Percentiles rank a stretch among this genome's conserved stretches.
These are phyloP conservation scores for Drosophila simulans DNA, from an alignment of 1,140 invertebrate genomes.

Conservation along the genomic window DNA sequence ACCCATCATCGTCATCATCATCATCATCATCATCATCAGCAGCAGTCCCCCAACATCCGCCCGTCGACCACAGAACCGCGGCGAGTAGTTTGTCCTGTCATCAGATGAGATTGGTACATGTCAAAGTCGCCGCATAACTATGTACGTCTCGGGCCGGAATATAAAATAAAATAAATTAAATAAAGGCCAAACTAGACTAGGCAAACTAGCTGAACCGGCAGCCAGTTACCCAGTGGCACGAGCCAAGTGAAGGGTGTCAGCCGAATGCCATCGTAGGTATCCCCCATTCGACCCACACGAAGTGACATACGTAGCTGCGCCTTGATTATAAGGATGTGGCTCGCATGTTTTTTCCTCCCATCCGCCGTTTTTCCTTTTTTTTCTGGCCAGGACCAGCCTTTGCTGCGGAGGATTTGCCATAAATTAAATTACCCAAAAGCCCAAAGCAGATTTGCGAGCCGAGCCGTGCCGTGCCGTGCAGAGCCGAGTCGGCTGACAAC, in stretches of 20 bases:
- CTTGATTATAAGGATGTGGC: slow-evolving; percentile 28
- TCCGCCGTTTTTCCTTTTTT: no score
- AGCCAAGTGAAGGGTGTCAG: background rate
- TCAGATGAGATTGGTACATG: slow-evolving; percentile 3
- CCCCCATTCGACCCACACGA: background rate
- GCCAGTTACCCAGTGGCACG: background rate
- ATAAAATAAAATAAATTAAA: slow-evolving; percentile 46
- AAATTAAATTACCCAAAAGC: slow-evolving; percentile 74
- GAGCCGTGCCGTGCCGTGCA: no score
- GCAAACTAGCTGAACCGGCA: background rate
- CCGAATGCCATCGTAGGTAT: background rate
- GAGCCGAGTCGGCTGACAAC: slow-evolving; percentile 31
- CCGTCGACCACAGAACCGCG: background rate
- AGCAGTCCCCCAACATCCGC: background rate
- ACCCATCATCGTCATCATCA: slow-evolving; percentile 13
- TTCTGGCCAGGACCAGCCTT: background rate
- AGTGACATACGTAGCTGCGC: background rate
- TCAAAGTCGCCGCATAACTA: slow-evolving; percentile 2
- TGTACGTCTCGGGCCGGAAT: background rate
- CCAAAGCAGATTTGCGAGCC: slow-evolving; percentile 40
- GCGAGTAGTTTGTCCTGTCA: slow-evolving; percentile 1
- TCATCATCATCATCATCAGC: slow-evolving; percentile 4
- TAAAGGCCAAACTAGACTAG: slow-evolving; percentile 12
- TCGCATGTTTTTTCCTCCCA: background rate
- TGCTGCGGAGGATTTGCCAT: slow-evolving; percentile 35